Evolutionary conservation across 2,797 vertebrate species (phyloP), one percentile per base, ranked within the genome.

Genomic region (Luscinia luscinia): DNA sequence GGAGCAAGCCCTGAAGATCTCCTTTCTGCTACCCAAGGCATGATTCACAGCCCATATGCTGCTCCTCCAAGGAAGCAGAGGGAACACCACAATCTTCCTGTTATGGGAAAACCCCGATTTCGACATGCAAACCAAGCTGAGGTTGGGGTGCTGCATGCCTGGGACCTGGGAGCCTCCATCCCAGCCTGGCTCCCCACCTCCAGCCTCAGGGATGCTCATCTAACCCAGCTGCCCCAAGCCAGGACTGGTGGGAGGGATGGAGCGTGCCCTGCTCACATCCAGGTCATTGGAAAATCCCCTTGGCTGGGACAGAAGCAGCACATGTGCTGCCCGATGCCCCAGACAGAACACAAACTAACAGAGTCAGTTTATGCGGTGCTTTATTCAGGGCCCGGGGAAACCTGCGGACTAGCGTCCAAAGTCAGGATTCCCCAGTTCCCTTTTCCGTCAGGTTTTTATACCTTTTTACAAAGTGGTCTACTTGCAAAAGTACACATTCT

Each of bases 221-320:
- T 1, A 2, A 77, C 48, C n/a, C 2, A 2, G 40, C n/a, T 90
- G 13, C 74, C 45, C 16, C 0, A 0, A 75, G 41, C 30, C 72
- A 69, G 34, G 55, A 45, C 22, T 2, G 3, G 43, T 1, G 2
- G 61, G 52, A 90, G 32, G 57, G 64, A 67, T 28, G 18, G 22
- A 83, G 40, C 0, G 0, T 84, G 73, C 6, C 54, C 73, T 78
- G 84, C 40, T 90, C 51, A 19, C 17, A 67, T 57, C 73, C 86
- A 92, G 84, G 48, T 81, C 76, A 67, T 6, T 36, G 92, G 95
- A 90, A 94, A 95, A 86, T 75, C 62, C 76, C 77, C n/a, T 23
- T 19, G 83, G 43, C 58, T 82, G 57, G 70, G 58, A 22, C 27
- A 79, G 51, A 45, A 46, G 58, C 15, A 22, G 55, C 40, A 51